Evolutionary conservation across 2,888 invertebrate species (phyloP).

Genomic region (Phortica okadai): DNA sequence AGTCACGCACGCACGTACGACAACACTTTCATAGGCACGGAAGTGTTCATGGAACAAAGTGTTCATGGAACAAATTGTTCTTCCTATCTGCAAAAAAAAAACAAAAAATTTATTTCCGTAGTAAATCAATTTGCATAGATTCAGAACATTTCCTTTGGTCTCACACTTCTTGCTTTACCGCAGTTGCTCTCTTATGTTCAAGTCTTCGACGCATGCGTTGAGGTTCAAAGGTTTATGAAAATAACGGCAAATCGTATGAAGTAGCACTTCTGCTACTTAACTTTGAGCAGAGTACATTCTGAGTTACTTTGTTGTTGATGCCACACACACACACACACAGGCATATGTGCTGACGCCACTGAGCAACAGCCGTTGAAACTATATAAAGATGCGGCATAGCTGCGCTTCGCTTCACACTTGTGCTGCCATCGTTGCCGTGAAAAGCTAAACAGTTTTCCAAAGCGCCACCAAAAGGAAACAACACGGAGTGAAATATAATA

Average conservation of each 20-base stretch:
- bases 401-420: constrained; percentile 75
- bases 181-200: background rate
- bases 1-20: background rate
- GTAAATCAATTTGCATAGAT: constrained; percentile 30
- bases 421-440: constrained; percentile 55
- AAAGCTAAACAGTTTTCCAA: constrained; percentile 55
- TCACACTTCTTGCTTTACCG: background rate
- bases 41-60: background rate
- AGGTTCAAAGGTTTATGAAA: constrained; percentile 1
- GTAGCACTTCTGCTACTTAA: background rate
- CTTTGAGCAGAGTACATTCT: background rate
- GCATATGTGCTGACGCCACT: background rate
- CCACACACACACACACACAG: background rate
- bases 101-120: constrained; percentile 27
- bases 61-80: background rate
- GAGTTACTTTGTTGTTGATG: constrained; percentile 3
- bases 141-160: background rate
- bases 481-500: background rate
- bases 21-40: background rate
- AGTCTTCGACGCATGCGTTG: background rate
- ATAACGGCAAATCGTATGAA: background rate
- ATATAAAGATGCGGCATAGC: constrained; percentile 70
- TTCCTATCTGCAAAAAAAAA: background rate
- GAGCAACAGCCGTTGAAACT: constrained; percentile 48
- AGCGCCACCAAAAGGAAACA: constrained; percentile 8